Conservation (phyloP, 1,140 invertebrate species). For the Tyrophagus putrescentiae region DNA sequence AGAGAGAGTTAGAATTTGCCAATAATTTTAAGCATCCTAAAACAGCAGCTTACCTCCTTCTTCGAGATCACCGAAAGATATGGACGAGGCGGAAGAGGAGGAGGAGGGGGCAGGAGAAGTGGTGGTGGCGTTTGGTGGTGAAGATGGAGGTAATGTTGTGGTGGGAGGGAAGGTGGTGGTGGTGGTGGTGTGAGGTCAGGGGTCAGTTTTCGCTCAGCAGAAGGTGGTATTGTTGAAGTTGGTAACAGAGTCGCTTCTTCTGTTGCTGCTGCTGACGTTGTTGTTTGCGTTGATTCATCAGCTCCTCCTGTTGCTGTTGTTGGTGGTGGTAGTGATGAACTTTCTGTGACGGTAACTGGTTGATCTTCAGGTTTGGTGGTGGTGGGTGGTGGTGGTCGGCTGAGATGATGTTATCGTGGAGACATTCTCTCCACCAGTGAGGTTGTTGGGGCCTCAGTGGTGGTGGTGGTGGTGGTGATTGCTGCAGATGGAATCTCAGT, state of each 20-base stretch:
- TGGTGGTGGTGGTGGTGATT: slow-evolving; percentile 17
- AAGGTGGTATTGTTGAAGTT: neutral
- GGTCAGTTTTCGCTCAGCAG: neutral
- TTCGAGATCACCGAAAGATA: slow-evolving; percentile 18
- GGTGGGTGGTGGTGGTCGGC: too few relatives aligned
- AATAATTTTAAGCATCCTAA: slow-evolving; percentile 12
- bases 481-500: too few relatives aligned
- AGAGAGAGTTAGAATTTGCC: slow-evolving; percentile 6
- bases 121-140: neutral
- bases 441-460: neutral
- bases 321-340: too few relatives aligned
- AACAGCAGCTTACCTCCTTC: slow-evolving; percentile 23
- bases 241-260: neutral
- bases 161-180: neutral
- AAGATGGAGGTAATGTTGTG: neutral
- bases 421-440: too few relatives aligned
- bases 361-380: too few relatives aligned
- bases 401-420: too few relatives aligned
- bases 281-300: neutral
- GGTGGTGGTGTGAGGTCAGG: neutral
- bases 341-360: too few relatives aligned
- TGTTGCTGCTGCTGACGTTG: neutral
- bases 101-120: neutral
- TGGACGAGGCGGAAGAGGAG: too few relatives aligned
- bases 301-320: too few relatives aligned